phyloP scores from a whole-genome alignment of 2,888 invertebrate species.

The Protodeltote pygarga region DNA sequence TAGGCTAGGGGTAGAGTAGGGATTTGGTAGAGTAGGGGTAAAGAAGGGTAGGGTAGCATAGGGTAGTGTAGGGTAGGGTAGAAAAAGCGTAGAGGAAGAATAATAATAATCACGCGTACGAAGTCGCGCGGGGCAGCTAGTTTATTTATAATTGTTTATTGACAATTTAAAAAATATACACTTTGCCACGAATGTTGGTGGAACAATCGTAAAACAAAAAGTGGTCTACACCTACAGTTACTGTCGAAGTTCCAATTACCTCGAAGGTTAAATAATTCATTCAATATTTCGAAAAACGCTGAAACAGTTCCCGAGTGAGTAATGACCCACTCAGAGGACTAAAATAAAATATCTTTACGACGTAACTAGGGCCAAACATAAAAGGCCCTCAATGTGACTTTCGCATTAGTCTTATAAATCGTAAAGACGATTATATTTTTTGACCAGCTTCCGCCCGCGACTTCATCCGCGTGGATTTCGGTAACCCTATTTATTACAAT shows the following conservation, averaged over 20 bases:
- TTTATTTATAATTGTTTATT: no score
- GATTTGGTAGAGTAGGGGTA: no score
- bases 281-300: slow-evolving; percentile 53
- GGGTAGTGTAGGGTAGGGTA: no score
- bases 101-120: no score
- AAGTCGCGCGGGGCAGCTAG: no score
- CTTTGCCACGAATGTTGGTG: not conserved
- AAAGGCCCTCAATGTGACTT: slow-evolving; percentile 47
- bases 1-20: no score
- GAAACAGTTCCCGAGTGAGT: slow-evolving; percentile 47
- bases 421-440: slow-evolving; percentile 50
- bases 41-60: no score
- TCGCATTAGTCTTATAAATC: slow-evolving; percentile 50
- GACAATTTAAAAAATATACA: no score
- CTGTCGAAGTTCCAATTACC: slow-evolving; percentile 43
- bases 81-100: no score
- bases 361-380: slow-evolving; percentile 47
- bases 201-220: slow-evolving; percentile 4
- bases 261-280: slow-evolving; percentile 42
- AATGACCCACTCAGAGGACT: slow-evolving; percentile 45
- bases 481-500: no score
- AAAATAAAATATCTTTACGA: slow-evolving; percentile 53
- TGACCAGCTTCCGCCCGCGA: no score
- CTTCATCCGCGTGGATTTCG: no score
- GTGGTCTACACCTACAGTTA: slow-evolving; percentile 17